Percentiles rank a stretch among this genome's conserved stretches.
Conservation (phyloP, 2,797 vertebrate species). For the Epinephelus awoara region DNA sequence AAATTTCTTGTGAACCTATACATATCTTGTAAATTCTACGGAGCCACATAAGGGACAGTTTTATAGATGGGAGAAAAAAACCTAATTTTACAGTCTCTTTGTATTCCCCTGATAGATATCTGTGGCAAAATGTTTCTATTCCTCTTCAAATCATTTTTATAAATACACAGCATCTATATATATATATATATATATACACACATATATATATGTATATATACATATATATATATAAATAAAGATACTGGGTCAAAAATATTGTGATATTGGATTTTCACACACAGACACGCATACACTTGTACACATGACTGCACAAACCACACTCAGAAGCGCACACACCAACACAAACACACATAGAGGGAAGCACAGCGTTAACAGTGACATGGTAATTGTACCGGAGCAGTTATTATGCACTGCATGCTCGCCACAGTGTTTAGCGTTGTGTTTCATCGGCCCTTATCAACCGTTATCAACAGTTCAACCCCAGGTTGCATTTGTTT, state of each 20-base stretch:
- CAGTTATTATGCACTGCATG: slow-evolving; percentile 44
- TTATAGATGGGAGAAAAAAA: not conserved
- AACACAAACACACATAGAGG: slow-evolving; percentile 6
- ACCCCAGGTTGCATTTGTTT: slow-evolving; percentile 69
- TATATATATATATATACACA: no score
- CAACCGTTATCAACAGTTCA: slow-evolving; percentile 69
- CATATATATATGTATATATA: no score
- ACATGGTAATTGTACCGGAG: slow-evolving; percentile 36
- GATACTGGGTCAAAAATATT: not conserved
- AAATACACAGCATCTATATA: not conserved
- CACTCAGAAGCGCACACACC: not conserved
- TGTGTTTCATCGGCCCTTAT: slow-evolving; percentile 61
- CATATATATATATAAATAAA: no score
- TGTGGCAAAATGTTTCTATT: not conserved
- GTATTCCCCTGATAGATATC: not conserved
- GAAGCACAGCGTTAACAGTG: slow-evolving; percentile 16
- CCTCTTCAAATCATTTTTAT: not conserved
- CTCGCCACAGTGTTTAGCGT: slow-evolving; percentile 29
- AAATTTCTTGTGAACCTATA: not conserved
- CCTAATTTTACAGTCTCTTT: not conserved
- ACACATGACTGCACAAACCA: not conserved
- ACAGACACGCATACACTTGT: not conserved
- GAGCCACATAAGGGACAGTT: not conserved
- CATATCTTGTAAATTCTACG: not conserved
- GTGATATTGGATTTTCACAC: not conserved